These are phyloP conservation scores for Apolygus lucorum DNA, from an alignment of 1,140 invertebrate species.

Conservation along the genomic window DNA sequence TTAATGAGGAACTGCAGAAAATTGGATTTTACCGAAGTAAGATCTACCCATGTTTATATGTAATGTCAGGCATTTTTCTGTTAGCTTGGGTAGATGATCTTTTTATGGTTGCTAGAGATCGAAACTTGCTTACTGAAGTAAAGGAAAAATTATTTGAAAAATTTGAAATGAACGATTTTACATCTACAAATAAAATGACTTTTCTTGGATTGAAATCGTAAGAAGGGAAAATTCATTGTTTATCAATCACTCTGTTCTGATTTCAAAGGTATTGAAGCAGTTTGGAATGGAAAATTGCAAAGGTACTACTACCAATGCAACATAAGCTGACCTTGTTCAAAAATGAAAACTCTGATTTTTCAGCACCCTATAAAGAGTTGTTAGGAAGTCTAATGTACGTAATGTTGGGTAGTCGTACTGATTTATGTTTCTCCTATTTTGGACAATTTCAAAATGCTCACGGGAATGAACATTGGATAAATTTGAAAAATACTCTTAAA, in stretches of 20 bases:
- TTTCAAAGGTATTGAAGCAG: not conserved
- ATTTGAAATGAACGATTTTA: not conserved
- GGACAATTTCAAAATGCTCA: constrained; percentile 1
- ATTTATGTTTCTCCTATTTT: constrained; percentile 2
- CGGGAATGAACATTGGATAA: not conserved
- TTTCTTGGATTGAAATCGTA: not conserved
- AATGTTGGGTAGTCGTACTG: not conserved
- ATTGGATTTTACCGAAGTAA: not conserved
- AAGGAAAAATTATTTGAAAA: not conserved
- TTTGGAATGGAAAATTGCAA: too few species aligned
- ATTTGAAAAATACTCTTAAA: not conserved
- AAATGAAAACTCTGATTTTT: not conserved
- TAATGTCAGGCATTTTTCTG: not conserved
- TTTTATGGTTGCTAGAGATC: not conserved
- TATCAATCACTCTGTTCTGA: not conserved
- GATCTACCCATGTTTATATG: not conserved
- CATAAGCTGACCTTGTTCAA: not conserved
- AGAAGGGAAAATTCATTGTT: not conserved
- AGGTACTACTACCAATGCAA: not conserved
- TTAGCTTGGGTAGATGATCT: not conserved
- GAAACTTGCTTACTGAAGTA: not conserved
- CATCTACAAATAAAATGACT: not conserved
- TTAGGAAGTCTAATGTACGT: constrained; percentile 6
- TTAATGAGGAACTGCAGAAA: not conserved
- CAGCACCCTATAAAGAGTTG: not conserved